A percentile compares a stretch with the other conserved stretches of the same genome.
Conservation (phyloP, 1,140 invertebrate genomes). For the Papilio machaon region DNA sequence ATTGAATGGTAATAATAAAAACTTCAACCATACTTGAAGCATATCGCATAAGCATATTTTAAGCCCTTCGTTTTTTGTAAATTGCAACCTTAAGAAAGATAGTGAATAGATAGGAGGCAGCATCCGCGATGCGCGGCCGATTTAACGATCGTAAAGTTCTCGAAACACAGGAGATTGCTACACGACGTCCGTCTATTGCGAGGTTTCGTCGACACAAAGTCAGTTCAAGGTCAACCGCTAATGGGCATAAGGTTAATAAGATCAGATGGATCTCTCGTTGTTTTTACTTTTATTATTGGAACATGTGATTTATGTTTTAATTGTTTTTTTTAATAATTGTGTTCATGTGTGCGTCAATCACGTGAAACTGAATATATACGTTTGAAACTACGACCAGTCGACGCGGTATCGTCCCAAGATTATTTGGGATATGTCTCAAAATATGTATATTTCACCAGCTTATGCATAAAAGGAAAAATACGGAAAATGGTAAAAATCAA, state of each 20-base stretch:
- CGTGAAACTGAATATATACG: too few species aligned
- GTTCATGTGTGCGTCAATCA: too few species aligned
- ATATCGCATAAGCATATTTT: not conserved
- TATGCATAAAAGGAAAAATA: too few species aligned
- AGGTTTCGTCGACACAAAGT: conserved; percentile 21
- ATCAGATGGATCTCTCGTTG: not conserved
- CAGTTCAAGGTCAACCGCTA: conserved; percentile 30
- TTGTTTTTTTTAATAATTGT: not conserved
- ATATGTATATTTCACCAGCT: too few species aligned
- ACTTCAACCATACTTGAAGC: not conserved
- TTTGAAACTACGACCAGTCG: too few species aligned
- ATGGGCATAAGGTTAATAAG: conserved; percentile 30
- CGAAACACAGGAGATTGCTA: conserved; percentile 26
- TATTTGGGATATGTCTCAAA: too few species aligned
- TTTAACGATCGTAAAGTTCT: conserved; percentile 14
- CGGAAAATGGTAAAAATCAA: too few species aligned
- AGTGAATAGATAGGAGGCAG: conserved; percentile 7
- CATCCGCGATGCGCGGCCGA: not conserved
- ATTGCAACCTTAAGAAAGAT: not conserved
- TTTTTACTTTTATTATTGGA: conserved; percentile 13
- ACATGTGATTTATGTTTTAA: not conserved
- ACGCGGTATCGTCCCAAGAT: too few species aligned
- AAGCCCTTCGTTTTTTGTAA: not conserved
- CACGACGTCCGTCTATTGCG: not conserved
- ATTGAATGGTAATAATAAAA: not conserved